Conservation (phyloP, 2,797 vertebrate species). For the Allobates femoralis region DNA sequence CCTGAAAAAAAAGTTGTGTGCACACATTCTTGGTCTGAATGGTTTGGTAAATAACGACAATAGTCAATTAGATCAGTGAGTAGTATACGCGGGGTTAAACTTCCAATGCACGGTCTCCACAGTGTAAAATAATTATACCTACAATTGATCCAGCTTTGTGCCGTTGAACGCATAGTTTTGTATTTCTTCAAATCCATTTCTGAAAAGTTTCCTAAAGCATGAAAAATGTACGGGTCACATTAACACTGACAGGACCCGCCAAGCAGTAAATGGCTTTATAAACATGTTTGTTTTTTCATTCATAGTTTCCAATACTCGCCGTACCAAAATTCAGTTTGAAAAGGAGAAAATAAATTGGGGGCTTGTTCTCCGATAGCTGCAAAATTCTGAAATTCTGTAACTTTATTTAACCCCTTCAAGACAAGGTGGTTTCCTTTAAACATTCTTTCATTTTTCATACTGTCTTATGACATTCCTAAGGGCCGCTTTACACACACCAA, state of each 20-base stretch:
- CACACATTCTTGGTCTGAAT: neutral
- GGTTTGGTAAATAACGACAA: neutral
- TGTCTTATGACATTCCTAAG: too few species aligned
- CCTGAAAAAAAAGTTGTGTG: neutral
- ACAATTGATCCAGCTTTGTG: constrained; percentile 87
- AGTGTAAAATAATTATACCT: constrained; percentile 69
- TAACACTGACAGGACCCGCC: neutral
- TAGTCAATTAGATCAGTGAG: neutral
- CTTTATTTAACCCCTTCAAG: too few species aligned
- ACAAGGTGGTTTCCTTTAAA: too few species aligned
- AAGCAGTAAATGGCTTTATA: neutral
- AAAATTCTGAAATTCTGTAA: too few species aligned
- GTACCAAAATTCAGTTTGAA: neutral
- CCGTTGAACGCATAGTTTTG: constrained; percentile 89
- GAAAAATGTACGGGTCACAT: neutral
- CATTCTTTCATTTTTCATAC: too few species aligned
- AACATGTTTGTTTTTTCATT: neutral
- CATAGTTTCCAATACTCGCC: neutral
- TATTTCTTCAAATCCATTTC: constrained; percentile 91
- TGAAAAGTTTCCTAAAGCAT: constrained; percentile 83
- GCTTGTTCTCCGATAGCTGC: neutral
- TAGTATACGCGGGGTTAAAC: neutral
- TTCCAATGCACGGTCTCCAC: neutral
- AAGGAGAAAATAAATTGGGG: neutral
- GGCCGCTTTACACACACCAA: too few species aligned